These are phyloP conservation scores for Tipula lateralis DNA, from an alignment of 2,888 invertebrate genomes.

Conservation along the genomic window DNA sequence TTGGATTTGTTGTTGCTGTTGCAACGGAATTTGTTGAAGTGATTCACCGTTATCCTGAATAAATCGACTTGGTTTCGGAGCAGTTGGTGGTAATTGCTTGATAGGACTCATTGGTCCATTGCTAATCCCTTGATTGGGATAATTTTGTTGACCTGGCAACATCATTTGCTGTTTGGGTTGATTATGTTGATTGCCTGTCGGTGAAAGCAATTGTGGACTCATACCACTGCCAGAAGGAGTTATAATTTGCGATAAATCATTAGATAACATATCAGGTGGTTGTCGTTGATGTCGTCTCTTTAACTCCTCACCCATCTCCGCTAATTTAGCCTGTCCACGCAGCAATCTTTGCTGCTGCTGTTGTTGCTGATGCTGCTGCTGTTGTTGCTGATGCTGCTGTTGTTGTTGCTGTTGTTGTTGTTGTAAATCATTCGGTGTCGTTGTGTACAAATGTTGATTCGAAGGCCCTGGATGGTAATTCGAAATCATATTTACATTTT, in stretches of 20 bases:
- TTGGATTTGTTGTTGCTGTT: not conserved
- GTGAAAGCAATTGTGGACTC: not conserved
- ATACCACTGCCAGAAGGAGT: not conserved
- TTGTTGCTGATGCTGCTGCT: conserved; percentile 41
- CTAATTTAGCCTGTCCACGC: conserved; percentile 60
- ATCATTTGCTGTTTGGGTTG: conserved; percentile 29
- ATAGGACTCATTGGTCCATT: conserved; percentile 30
- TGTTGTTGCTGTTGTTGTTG: conserved; percentile 40
- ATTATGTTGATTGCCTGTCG: not conserved
- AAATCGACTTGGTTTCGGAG: conserved; percentile 53
- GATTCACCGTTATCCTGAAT: not conserved
- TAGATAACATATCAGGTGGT: conserved; percentile 41
- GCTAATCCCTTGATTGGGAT: conserved; percentile 36
- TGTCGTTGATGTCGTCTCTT: conserved; percentile 56
- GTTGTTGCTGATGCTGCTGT: conserved; percentile 46
- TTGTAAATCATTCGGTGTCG: conserved; percentile 36
- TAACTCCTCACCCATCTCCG: conserved; percentile 79
- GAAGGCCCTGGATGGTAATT: conserved; percentile 33
- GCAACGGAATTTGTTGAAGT: not conserved
- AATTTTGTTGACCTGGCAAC: conserved; percentile 37
- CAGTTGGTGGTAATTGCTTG: conserved; percentile 52
- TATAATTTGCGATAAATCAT: conserved; percentile 33
- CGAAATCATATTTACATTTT: conserved; percentile 45
- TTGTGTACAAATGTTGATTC: conserved; percentile 36
- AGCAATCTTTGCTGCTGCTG: conserved; percentile 37